Evolutionary conservation across 2,888 invertebrate genomes (phyloP), one percentile per base, ranked within the genome.

Genomic region (Unio delphinus): DNA sequence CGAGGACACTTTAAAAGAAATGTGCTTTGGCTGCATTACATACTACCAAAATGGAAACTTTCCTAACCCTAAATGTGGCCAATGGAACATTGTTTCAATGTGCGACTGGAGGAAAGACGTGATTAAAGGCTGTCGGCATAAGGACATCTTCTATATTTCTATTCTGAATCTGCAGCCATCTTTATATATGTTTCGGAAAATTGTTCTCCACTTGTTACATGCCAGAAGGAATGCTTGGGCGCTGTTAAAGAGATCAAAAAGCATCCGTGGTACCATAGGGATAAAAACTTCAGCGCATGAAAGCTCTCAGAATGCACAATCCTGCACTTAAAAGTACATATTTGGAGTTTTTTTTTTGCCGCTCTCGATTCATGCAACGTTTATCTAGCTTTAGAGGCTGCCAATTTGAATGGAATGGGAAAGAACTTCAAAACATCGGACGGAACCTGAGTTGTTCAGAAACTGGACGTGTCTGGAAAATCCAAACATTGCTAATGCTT

Each of bases 1-100:
- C n/a, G 73, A 65, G 11, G 74, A 70, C n/a, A 70, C 72, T 7
- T 30, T 56, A 8, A 65, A 74, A n/a, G 72, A 78, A 62, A 74
- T 74, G 72, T 74, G 75, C 64, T 68, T 61, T 34, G 65, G 30
- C 8, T 65, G 65, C 30, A 20, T 69, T n/a, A 55, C 54, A 1
- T 30, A 45, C 34, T 64, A 61, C 15, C 69, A 65, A 15, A 68
- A 34, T 26, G 61, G 68, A 56, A 72, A 65, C 54, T 56, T 65
- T 18, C 34, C 30, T 1, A 20, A 28, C 20, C 61, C 59, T 26
- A 54, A 45, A 18, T 72, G 68, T 55, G 15, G 59, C 56, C 59
- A 62, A 18, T 68, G 55, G 23, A 64, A 64, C n/a, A 45, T 45
- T 5, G 56, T 72, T 18, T 62, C 61, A 7, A 26, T 65, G 20